Evolutionary conservation across 2,797 vertebrate genomes (phyloP), one percentile per base, ranked within the genome.

Genomic region (Cirrhinus mrigala): DNA sequence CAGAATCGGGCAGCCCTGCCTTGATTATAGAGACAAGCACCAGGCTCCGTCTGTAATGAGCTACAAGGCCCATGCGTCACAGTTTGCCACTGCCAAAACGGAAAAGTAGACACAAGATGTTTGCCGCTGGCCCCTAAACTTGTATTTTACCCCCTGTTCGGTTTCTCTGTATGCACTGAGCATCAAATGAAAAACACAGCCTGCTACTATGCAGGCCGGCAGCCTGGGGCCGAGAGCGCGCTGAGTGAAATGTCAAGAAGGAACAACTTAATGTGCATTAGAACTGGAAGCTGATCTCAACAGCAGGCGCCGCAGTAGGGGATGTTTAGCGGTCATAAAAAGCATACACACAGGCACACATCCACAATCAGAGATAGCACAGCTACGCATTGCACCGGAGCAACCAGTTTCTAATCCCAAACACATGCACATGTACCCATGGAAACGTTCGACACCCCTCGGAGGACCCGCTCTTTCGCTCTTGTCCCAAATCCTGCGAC

Each of bases 401-500:
- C 27, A 50, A 83, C 81, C 52, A 8, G 50, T 74, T 73, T 68
- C 18, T 60, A 82, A 75, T 76, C 86, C 52, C 22, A 44, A 58
- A 81, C 22, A 81, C 69, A 79, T 75, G 83, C 78, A 76, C 44
- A 66, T 58, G 24, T 70, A 83, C 66, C 29, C 60, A 66, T 69
- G 11, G 50, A 77, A 37, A 7, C 24, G 5, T 24, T 9, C 29
- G 11, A 20, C 11, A n/a, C 48, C 29, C 33, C 22, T 64, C 40
- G 2, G 48, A 58, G 33, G 58, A 71, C 73, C 68, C 27, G 18
- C 75, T 79, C 84, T 74, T 37, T 62, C 3, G n/a, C 64, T 22
- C 18, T 29, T 70, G 52, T 91, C 91, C 84, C 90, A 89, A 93
- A 91, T 93, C 92, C 93, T 90, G 87, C 84, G 91, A 93, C 91